Percentiles rank a stretch among this genome's conserved stretches.
phyloP scores from a whole-genome alignment of 2,888 invertebrate genomes.

The Pyrrhosoma nymphula region DNA sequence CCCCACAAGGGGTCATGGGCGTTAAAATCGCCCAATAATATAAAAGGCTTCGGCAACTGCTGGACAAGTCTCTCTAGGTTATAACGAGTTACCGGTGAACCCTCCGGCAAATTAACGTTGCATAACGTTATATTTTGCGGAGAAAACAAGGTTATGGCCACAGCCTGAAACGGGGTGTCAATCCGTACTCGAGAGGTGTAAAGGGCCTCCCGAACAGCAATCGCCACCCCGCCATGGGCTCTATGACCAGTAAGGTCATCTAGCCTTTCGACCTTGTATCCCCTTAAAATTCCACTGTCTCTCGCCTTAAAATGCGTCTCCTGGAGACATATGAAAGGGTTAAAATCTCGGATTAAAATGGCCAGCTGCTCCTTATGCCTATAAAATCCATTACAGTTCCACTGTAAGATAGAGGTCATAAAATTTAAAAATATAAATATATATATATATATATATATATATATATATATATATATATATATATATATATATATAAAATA shows the following conservation, averaged over 20 bases:
- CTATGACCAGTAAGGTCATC: neutral
- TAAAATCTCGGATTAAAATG: neutral
- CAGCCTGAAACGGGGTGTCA: neutral
- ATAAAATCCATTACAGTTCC: neutral
- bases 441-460: too few relatives aligned
- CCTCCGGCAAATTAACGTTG: neutral
- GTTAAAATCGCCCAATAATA: neutral
- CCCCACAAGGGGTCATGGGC: neutral
- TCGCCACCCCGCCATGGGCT: neutral
- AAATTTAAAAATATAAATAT: too few relatives aligned
- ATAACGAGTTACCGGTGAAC: neutral
- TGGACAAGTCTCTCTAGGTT: neutral
- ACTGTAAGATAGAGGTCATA: neutral
- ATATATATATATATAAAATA: too few relatives aligned
- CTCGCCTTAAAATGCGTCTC: neutral
- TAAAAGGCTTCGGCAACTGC: neutral
- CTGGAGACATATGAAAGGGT: neutral
- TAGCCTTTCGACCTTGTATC: neutral
- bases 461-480: too few relatives aligned
- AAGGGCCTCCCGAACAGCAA: neutral
- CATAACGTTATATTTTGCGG: neutral
- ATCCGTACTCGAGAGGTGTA: neutral
- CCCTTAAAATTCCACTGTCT: neutral
- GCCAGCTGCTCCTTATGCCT: neutral
- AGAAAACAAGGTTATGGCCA: neutral